Base-by-base conservation (phyloP, 2,888 invertebrate species). In the Torymus aiolomorphi region DNA sequence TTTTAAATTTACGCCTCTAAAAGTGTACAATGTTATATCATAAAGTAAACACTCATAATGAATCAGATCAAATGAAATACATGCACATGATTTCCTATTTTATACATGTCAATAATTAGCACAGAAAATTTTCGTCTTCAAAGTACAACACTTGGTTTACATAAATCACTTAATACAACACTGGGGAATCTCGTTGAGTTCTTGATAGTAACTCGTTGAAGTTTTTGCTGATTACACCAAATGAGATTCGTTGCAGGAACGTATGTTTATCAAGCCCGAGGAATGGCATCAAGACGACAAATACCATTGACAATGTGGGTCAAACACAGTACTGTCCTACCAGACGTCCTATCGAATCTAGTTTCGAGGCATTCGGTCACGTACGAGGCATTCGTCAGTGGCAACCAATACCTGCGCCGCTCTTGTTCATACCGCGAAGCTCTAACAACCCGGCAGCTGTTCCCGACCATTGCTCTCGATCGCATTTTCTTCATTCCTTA, bases 351-450 rank as follows among this genome's bases (percentile, higher is more conserved):
- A 82, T 83, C 78, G 82, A 84, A 84, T 79, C 75, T 56, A 61
- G 62, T 54, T 31, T 18, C 71, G 42, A 69, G 73, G 75, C 79
- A 75, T 77, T 83, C 69, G 79, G 75, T 85, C 80, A 74, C 82
- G 81, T 78, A 73, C 80, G 62, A 67, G 78, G 62, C 73, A 84
- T 83, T 83, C 79, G 80, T 81, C 80, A 82, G 59, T 57, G 31
- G 42, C 62, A 13, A 63, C 20, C 67, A 56, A 73, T 78, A 73
- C 42, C 69, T 62, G 59, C 8, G 52, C 42, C 11, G 18, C 54
- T 52, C 24, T 57, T 67, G 51, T 42, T 62, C 67, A 54, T 78
- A n/a, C 51, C 71, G 31, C 18, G 52, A 57, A 69, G 59, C 42
- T 42, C 42, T 5, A 42, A 42, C 42, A 42, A 42, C 42, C 42